Evolutionary conservation across 2,113 vertebrate genomes (phyloP), one percentile per base, ranked within the genome.

Genomic region (Mohoua ochrocephala): DNA sequence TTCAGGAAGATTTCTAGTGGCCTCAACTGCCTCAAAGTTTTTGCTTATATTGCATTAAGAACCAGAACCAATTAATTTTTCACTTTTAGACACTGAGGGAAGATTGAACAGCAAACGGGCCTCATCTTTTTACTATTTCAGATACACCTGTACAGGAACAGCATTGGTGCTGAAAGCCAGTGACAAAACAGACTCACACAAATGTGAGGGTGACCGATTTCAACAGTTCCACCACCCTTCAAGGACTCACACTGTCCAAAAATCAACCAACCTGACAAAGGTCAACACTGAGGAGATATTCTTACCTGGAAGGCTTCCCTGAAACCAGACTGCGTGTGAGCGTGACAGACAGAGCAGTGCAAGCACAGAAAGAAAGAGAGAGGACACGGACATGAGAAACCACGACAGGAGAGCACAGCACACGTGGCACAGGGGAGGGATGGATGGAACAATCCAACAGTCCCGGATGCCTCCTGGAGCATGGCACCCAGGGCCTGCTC

Each of bases 281-380:
- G n/a, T 30, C 49, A 75, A 60, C 15, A 23, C 64, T 83, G 21
- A 37, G 42, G 31, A 45, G 27, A 28, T 41, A 14, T 31, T 85
- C 96, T 97, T 97, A 97, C 97, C 97, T 97, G 95, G 90, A 69
- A 83, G 95, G 74, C 47, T 85, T 97, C 95, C 96, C 97, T 97
- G 97, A 95, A 97, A 96, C 85, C 97, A 97, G 96, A 97, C 97
- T 97, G 96, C n/a, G 0, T 96, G 96, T 93, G 90, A 96, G 97
- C 84, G 49, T 95, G 93, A 95, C 91, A 97, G 88, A 98, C 78
- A 97, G 17, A 96, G 95, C 95, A 97, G 94, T 87, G 95, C 94
- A 96, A 96, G 96, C 93, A 96, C 84, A 94, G 91, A 79, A 3
- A 87, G 92, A 96, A 8, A 95, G 76, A 97, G 91, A 96, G 81